Percentiles rank a stretch among this genome's conserved stretches.
Conservation (phyloP, 2,797 vertebrate species). For the Micromesistius poutassou region DNA sequence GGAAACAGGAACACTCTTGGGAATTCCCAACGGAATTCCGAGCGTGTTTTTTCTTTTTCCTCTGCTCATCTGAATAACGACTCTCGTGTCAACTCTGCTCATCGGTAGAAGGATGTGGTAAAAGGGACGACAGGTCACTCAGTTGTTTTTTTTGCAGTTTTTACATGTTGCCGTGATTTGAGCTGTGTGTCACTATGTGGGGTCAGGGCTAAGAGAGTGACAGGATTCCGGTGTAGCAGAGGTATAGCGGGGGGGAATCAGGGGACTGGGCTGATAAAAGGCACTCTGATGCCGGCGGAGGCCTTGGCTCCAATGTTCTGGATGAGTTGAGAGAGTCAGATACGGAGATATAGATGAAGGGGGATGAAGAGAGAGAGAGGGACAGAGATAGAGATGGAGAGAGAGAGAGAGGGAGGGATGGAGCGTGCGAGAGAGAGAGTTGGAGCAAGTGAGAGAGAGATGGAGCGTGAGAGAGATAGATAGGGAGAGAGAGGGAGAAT, state of each 20-base stretch:
- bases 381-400: not conserved
- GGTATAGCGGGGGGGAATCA: not conserved
- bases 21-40: not conserved
- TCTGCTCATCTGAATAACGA: not conserved
- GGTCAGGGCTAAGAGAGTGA: slow-evolving; percentile 2
- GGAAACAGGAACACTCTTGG: not conserved
- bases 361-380: not conserved
- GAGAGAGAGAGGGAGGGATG: not conserved
- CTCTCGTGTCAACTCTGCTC: not conserved
- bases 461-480: not conserved
- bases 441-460: not conserved
- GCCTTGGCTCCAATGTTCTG: slow-evolving; percentile 8
- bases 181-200: slow-evolving; percentile 18
- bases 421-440: not conserved
- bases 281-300: slow-evolving; percentile 16
- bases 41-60: not conserved
- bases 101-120: slow-evolving; percentile 3
- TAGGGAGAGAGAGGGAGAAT: not conserved
- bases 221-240: slow-evolving; percentile 27
- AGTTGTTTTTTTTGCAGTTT: not conserved
- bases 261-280: slow-evolving; percentile 24
- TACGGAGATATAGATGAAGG: not conserved
- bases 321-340: slow-evolving; percentile 21
- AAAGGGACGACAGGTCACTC: not conserved
- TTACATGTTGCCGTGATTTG: not conserved